Percentiles rank a stretch among this genome's conserved stretches.
Evolutionary conservation across 2,888 invertebrate genomes (phyloP).

Genomic region (Callosobruchus maculatus): DNA sequence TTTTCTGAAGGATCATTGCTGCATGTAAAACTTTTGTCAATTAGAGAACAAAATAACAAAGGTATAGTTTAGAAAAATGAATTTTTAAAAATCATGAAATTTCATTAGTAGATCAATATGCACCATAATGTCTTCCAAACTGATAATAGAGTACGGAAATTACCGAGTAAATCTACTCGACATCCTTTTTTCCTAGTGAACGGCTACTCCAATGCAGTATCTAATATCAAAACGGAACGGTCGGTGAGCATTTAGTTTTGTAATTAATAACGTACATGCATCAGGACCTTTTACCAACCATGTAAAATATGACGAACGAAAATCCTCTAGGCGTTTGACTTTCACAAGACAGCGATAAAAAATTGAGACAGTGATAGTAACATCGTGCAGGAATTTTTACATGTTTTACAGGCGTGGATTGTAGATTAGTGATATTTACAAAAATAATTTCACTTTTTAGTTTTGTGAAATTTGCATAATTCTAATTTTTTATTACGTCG

Average conservation of each 20-base stretch:
- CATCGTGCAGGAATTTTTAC: not conserved
- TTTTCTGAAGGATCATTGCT: too few relatives aligned
- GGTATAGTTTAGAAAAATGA: too few relatives aligned
- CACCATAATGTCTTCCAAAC: not conserved
- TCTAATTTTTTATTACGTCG: not conserved
- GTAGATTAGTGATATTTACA: not conserved
- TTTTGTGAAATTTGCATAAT: not conserved
- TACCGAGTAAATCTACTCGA: not conserved
- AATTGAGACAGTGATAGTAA: not conserved
- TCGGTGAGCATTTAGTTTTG: not conserved
- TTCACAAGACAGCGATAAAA: not conserved
- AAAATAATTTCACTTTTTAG: not conserved
- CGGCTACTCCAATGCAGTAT: not conserved
- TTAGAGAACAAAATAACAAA: too few relatives aligned
- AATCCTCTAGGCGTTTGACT: not conserved
- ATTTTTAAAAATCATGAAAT: too few relatives aligned
- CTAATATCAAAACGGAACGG: not conserved
- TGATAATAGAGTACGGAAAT: not conserved
- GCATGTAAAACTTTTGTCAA: too few relatives aligned
- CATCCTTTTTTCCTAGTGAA: not conserved
- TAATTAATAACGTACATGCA: not conserved
- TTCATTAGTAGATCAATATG: too few relatives aligned
- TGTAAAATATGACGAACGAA: not conserved
- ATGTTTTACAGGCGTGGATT: not conserved
- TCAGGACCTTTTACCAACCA: not conserved